phyloP scores from a whole-genome alignment of 2,888 invertebrate species.

The Allophyes oxyacanthae region DNA sequence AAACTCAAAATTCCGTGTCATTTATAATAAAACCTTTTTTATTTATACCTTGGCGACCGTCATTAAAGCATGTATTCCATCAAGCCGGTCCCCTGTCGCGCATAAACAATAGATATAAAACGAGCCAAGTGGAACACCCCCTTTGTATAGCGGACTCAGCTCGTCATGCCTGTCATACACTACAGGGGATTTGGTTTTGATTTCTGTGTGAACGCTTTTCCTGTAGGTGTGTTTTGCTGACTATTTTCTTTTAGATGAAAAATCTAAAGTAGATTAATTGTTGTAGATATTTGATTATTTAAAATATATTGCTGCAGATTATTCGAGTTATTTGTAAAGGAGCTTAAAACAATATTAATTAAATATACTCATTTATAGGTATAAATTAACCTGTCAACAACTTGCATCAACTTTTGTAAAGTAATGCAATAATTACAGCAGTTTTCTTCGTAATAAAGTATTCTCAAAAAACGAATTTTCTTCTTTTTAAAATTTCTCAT shows the following conservation, averaged over 20 bases:
- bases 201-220: constrained; percentile 39
- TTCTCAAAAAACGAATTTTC: too few relatives aligned
- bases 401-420: too few relatives aligned
- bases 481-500: too few relatives aligned
- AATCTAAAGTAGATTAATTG: background rate
- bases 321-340: too few relatives aligned
- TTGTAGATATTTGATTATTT: too few relatives aligned
- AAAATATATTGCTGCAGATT: too few relatives aligned
- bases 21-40: constrained; percentile 59
- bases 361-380: too few relatives aligned
- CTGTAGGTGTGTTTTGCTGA: constrained; percentile 32
- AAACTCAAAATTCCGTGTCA: constrained; percentile 47
- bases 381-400: too few relatives aligned
- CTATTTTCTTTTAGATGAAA: background rate
- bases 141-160: constrained; percentile 80
- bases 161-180: constrained; percentile 74
- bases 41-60: constrained; percentile 56
- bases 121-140: constrained; percentile 87
- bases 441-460: too few relatives aligned
- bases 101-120: constrained; percentile 87
- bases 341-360: too few relatives aligned
- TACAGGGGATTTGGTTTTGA: constrained; percentile 71
- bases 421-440: too few relatives aligned
- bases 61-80: constrained; percentile 74
- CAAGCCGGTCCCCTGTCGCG: constrained; percentile 72